phyloP scores from a whole-genome alignment of 2,888 invertebrate species.

The Nomada goodeniana region DNA sequence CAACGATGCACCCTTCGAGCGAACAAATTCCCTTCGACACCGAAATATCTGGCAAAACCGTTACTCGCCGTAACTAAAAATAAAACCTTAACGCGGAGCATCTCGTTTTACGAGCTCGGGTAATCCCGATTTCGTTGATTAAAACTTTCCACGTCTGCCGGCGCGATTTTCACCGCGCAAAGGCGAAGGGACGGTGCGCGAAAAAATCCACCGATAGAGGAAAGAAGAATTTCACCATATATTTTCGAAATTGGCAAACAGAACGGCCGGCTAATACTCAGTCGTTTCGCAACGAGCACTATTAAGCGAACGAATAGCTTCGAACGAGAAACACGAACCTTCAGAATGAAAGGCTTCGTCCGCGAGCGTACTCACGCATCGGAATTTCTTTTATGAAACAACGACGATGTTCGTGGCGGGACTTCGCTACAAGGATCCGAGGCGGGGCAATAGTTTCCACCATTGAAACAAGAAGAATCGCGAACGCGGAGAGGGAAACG shows the following conservation, averaged over 20 bases:
- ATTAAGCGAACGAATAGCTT: constrained; percentile 17
- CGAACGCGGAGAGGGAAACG: constrained; percentile 13
- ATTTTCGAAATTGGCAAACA: constrained; percentile 71
- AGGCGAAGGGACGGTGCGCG: no score
- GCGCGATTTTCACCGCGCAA: no score
- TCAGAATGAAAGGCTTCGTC: constrained; percentile 57
- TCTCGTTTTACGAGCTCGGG: not conserved
- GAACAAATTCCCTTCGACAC: no score
- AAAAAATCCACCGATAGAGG: constrained; percentile 6
- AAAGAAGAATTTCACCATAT: constrained; percentile 39
- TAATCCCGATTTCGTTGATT: constrained; percentile 74
- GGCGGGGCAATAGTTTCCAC: constrained; percentile 54
- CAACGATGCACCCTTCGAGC: no score
- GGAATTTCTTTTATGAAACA: constrained; percentile 58
- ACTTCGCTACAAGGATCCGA: constrained; percentile 45
- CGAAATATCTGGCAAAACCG: no score
- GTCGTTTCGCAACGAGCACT: constrained; percentile 9
- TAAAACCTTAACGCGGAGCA: no score
- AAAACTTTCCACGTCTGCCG: constrained; percentile 66
- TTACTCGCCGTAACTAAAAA: no score
- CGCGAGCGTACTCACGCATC: constrained; percentile 67
- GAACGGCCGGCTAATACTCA: constrained; percentile 51
- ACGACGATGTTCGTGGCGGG: constrained; percentile 37
- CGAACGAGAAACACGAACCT: constrained; percentile 39
- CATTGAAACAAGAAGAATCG: constrained; percentile 1